Conservation (phyloP, 2,797 vertebrate genomes). For the Crypturellus tataupa region DNA sequence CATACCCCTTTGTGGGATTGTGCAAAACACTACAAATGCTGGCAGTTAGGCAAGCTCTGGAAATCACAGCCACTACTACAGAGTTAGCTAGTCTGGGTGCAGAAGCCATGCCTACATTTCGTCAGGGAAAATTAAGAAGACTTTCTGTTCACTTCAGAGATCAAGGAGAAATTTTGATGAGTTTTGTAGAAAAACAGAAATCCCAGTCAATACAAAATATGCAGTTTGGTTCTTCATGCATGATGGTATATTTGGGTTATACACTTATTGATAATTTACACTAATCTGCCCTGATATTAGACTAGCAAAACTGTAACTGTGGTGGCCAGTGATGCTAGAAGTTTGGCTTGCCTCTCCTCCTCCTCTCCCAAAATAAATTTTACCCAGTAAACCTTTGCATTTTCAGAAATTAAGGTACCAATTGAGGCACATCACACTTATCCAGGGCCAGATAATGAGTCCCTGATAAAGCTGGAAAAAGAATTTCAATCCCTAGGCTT, state of each 20-base stretch:
- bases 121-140: background rate
- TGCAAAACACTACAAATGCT: background rate
- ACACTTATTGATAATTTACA: background rate
- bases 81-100: background rate
- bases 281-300: background rate
- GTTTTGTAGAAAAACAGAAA: conserved; percentile 18
- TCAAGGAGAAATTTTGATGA: background rate
- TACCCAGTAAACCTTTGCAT: background rate
- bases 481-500: background rate
- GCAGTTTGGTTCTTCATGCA: background rate
- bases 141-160: background rate
- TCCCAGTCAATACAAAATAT: background rate
- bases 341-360: background rate
- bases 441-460: background rate
- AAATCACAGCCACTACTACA: background rate
- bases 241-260: background rate
- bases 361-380: background rate
- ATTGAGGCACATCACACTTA: background rate
- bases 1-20: background rate
- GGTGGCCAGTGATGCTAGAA: background rate
- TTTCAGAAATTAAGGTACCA: background rate
- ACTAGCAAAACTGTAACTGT: background rate
- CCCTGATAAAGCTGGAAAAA: conserved; percentile 5
- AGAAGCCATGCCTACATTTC: background rate
- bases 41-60: background rate